Evolutionary conservation across 2,113 vertebrate genomes (phyloP), one percentile per base, ranked within the genome.

Genomic region (Condylura cristata): DNA sequence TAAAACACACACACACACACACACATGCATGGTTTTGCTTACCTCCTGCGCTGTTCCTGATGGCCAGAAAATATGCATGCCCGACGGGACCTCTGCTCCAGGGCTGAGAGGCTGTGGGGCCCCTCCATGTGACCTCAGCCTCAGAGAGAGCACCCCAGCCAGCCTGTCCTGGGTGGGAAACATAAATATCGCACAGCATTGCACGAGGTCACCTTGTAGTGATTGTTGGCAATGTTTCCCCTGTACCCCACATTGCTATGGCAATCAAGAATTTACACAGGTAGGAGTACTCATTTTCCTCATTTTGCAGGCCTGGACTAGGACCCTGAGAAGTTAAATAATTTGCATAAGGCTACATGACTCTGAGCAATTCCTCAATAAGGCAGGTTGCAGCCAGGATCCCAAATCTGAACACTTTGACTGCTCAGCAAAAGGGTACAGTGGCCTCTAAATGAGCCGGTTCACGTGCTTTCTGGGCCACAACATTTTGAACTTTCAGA

Each of bases 131-230:
- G 28, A 13, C 0, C 81, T 37, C 7, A 1, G 71, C 79, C 61
- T 34, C 53, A 6, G 1, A 7, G 13, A 26, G 28, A 39, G 24
- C 56, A 63, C 30, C 60, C 44, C 32, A 20, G 58, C 32, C 11
- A 6, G 0, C 44, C 28, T 1, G 0, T 63, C 5, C 4, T 0
- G 41, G 32, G 5, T 34, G 37, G 22, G 30, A 18, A 30, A 22
- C 41, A 14, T 24, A 30, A 30, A 13, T 34, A 18, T 26, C 16
- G 17, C 11, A 13, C 34, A 53, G 17, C 75, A 26, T 24, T 26
- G 13, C 37, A 46, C 41, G 5, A 26, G 12, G 0, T n/a, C 53
- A 5, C 39, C 80, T 58, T 34, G 48, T 56, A 6, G 13, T 37
- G 30, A n/a, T 63, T n/a, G 3, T 39, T 79, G 26, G 16, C 22